Base-by-base conservation (phyloP, 2,113 vertebrate species). In the Uropsilus gracilis region DNA sequence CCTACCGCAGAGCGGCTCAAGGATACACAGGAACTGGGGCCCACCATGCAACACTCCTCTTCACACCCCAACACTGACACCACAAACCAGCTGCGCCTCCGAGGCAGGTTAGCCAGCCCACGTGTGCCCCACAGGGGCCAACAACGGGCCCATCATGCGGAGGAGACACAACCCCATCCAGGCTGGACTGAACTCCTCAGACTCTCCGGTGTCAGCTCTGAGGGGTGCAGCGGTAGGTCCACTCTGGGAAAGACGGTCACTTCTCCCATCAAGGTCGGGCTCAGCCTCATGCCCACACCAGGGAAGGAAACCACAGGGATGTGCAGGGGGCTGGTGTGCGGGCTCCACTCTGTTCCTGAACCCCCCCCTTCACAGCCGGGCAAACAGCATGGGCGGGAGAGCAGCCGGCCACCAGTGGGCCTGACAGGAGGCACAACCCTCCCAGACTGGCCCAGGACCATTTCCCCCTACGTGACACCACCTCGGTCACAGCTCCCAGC, bases 401-500 rank as follows among this genome's bases (percentile, higher is more conserved):
- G 34, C 46, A 44, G 24, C 20, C 20, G 9, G 46, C 37, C 59
- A n/a, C 28, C 0, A 5, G 63, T 64, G 16, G 13, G 24, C 44
- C 28, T 14, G 39, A 39, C 10, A 71, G 24, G 39, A 57, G 30
- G 39, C 53, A 50, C 59, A 48, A 42, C 7, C 53, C 7, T 6
- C 1, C 9, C 11, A 57, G 39, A n/a, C 53, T 3, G 0, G 42
- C 3, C 73, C 55, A 53, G 28, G 48, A 55, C 22, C 17, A 48
- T 32, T n/a, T 16, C n/a, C 34, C 66, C 11, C 34, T 1, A 4
- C 1, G 20, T 37, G 76, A 16, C 13, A 28, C 13, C 0, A 0
- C 32, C 30, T 16, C 3, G 24, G 4, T 11, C 55, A n/a, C 5
- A 50, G 59, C 16, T 12, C 39, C 42, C 18, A 14, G 61, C 2